Evolutionary conservation across 2,888 invertebrate genomes (phyloP).

Genomic region (Drosophila incognita): DNA sequence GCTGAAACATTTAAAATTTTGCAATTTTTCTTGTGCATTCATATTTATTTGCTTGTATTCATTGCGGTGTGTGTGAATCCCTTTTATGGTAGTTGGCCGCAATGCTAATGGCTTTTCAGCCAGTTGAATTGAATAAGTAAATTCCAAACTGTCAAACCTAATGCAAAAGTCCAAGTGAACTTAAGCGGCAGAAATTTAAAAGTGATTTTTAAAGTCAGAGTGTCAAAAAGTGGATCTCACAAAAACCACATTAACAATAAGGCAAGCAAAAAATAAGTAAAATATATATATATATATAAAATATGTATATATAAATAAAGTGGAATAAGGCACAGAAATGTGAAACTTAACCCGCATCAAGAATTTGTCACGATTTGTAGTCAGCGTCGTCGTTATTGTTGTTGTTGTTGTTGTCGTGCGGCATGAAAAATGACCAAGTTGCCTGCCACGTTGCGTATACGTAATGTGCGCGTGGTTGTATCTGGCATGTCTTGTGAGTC

Average conservation of each 20-base stretch:
- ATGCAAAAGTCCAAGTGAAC: constrained; percentile 45
- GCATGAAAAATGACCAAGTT: constrained; percentile 76
- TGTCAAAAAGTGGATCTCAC: constrained; percentile 63
- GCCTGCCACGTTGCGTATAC: constrained; percentile 66
- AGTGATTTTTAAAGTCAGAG: constrained; percentile 54
- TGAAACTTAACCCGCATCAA: constrained; percentile 78
- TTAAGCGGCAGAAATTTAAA: constrained; percentile 57
- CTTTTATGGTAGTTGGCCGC: constrained; percentile 38
- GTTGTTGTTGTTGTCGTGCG: constrained; percentile 48
- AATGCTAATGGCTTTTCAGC: constrained; percentile 58
- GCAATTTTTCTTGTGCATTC: constrained; percentile 20
- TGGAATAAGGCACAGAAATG: constrained; percentile 55
- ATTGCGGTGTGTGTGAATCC: constrained; percentile 21
- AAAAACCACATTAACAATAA: constrained; percentile 1
- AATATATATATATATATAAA: background rate
- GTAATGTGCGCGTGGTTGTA: constrained; percentile 50
- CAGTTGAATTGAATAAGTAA: constrained; percentile 60
- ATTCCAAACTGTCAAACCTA: constrained; percentile 53
- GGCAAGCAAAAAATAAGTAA: background rate
- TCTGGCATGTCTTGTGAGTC: constrained; percentile 40
- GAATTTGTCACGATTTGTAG: constrained; percentile 80
- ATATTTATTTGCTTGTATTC: constrained; percentile 42
- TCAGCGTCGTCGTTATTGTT: constrained; percentile 53
- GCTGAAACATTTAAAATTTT: constrained; percentile 61
- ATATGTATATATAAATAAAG: background rate